phyloP scores from a whole-genome alignment of 2,797 vertebrate genomes.

The Clarias laeviceps region DNA sequence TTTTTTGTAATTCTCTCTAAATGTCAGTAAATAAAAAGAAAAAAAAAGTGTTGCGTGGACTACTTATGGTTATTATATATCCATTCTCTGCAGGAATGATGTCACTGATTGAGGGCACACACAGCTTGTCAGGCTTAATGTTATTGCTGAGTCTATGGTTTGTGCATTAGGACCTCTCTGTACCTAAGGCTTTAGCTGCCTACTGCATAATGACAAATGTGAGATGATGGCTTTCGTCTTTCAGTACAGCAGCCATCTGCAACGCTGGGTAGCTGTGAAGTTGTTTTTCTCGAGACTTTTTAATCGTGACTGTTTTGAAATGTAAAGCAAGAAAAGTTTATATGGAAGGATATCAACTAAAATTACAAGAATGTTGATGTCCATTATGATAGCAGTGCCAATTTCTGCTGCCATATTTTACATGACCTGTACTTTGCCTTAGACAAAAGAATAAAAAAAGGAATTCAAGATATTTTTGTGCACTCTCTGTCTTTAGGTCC shows the following conservation, averaged over 20 bases:
- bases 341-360: not conserved
- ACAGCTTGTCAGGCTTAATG: not conserved
- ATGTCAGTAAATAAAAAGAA: not conserved
- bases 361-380: not conserved
- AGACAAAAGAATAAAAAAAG: not conserved
- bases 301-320: slow-evolving; percentile 2
- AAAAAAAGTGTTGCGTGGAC: not conserved
- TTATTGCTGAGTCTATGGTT: slow-evolving; percentile 19
- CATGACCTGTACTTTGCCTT: not conserved
- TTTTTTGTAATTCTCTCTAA: not conserved
- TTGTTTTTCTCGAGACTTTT: not conserved
- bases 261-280: slow-evolving; percentile 6
- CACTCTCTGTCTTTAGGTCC: not conserved
- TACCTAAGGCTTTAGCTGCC: slow-evolving; percentile 40
- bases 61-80: not conserved
- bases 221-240: slow-evolving; percentile 40
- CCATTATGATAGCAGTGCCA: not conserved
- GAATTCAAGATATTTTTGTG: not conserved
- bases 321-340: not conserved
- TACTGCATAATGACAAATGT: slow-evolving; percentile 46
- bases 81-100: slow-evolving; percentile 12
- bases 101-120: slow-evolving; percentile 20
- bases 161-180: slow-evolving; percentile 23
- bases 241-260: slow-evolving; percentile 29
- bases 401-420: not conserved